Evolutionary conservation across 2,797 vertebrate species (phyloP), one percentile per base, ranked within the genome.

Genomic region (Limnodromus scolopaceus): DNA sequence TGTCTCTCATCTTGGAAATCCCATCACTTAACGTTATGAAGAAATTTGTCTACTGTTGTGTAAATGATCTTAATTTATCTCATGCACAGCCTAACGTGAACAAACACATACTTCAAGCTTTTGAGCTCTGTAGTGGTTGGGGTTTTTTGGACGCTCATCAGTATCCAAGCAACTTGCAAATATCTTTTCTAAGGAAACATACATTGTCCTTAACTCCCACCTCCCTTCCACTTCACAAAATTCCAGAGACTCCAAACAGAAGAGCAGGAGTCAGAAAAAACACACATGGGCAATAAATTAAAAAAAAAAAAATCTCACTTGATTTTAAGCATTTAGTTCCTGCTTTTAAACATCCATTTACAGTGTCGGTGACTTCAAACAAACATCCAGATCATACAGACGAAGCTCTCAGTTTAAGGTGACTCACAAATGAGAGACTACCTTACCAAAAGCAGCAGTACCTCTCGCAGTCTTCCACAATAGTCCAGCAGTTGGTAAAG

Each of bases 61-160:
- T 51, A 51, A 51, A 28, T 51, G 49, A 28, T 51, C 49, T 51
- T 51, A 51, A 48, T 24, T 48, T 63, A 87, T 53, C 17, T 15
- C 8, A 58, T 5, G 9, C 14, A 14, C 17, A 65, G 68, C 15
- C 36, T 48, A 69, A 71, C 0, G 0, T 3, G 9, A 25, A 74
- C 43, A 90, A 65, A 79, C 24, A 7, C 10, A 72, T 5, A 20
- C 45, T 83, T 90, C 15, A 80, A 74, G 23, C 24, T 45, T 74
- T 92, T n/a, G 36, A 64, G 60, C 13, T 88, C 23, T 22, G 43
- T 6, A 46, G 10, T 22, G 13, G 0, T 25, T 39, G 51, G 28
- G 28, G 45, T 23, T 53, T 46, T 58, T 25, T 11, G 45, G 20
- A 46, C 22, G 45, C 13, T 23, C 41, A 49, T 15, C 61, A 71